phyloP scores from a whole-genome alignment of 1,140 invertebrate genomes.

The Drosophila mauritiana region DNA sequence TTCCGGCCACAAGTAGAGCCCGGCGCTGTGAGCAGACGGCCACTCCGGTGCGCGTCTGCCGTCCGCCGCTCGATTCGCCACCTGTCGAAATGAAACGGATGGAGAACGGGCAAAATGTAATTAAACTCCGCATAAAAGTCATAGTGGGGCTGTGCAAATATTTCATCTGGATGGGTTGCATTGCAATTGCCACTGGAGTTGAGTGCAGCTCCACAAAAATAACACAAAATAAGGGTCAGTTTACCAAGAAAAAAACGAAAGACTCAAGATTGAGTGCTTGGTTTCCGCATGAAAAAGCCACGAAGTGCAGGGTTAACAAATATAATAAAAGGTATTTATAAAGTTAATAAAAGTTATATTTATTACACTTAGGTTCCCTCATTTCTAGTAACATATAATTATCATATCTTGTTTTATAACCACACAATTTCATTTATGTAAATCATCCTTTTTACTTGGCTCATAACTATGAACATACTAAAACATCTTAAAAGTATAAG shows the following conservation, averaged over 20 bases:
- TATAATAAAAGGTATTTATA: too few relatives aligned
- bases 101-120: slow-evolving; percentile 53
- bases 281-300: background rate
- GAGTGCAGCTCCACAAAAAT: slow-evolving; percentile 12
- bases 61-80: slow-evolving; percentile 90
- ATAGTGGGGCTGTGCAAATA: slow-evolving; percentile 39
- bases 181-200: slow-evolving; percentile 26
- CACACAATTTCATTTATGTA: too few relatives aligned
- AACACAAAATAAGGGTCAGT: slow-evolving; percentile 2
- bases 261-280: background rate
- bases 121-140: slow-evolving; percentile 51
- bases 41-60: slow-evolving; percentile 90
- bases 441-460: too few relatives aligned
- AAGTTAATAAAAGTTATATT: too few relatives aligned
- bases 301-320: background rate
- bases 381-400: too few relatives aligned
- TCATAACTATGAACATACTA: too few relatives aligned
- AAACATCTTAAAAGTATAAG: too few relatives aligned
- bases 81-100: slow-evolving; percentile 84
- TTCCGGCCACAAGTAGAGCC: slow-evolving; percentile 91
- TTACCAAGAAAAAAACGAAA: background rate
- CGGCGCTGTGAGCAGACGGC: slow-evolving; percentile 94
- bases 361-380: too few relatives aligned
- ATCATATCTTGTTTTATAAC: too few relatives aligned
- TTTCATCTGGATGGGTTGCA: slow-evolving; percentile 43